Evolutionary conservation across 2,113 vertebrate genomes (phyloP).

Genomic region (Forbesichthys agassizii): DNA sequence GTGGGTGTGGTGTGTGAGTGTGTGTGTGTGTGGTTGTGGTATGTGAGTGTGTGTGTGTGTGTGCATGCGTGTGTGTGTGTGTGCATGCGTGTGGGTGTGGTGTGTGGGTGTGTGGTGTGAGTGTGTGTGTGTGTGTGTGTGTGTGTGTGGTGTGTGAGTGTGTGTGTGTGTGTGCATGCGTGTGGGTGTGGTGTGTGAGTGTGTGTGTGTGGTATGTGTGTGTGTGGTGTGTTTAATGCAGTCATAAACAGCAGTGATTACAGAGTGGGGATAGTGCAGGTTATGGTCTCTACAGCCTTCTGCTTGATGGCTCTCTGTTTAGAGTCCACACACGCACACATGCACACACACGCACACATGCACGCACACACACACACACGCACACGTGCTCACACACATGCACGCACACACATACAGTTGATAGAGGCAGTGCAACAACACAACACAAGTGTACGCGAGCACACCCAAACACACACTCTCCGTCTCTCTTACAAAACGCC

Average conservation of each 20-base stretch:
- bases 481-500: conserved; percentile 1
- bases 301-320: conserved; percentile 24
- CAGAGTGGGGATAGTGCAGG: conserved; percentile 49
- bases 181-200: conserved; percentile 4
- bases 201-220: conserved; percentile 3
- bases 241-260: conserved; percentile 65
- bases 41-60: neutral
- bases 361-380: conserved; percentile 4
- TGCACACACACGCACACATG: neutral
- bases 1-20: too few species aligned
- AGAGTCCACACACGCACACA: conserved; percentile 16
- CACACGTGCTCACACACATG: neutral
- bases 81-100: neutral
- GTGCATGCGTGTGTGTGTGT: conserved; percentile 29
- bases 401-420: neutral
- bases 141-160: conserved; percentile 20
- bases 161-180: neutral
- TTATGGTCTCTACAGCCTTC: conserved; percentile 44
- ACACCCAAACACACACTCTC: neutral
- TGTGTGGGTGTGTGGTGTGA: conserved; percentile 19
- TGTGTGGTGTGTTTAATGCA: conserved; percentile 54
- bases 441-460: neutral
- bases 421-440: neutral
- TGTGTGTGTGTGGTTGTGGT: too few species aligned
- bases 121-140: conserved; percentile 17